Conservation (phyloP, 2,797 vertebrate species). For the Clarias platycephalus region DNA sequence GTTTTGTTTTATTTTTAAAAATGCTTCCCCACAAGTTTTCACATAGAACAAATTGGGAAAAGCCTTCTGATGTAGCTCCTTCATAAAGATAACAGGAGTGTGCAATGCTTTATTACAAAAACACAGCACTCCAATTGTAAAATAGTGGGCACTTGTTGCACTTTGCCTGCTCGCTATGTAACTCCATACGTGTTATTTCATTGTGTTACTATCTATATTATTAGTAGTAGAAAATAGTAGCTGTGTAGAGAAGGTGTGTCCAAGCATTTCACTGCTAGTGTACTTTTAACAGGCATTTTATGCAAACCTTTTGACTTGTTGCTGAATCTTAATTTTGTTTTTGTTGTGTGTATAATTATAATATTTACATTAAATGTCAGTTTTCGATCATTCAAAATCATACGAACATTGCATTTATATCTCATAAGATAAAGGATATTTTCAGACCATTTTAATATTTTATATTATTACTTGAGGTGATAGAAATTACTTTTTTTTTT, state of each 20-base stretch:
- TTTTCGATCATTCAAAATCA: background rate
- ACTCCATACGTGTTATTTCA: background rate
- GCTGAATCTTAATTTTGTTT: slow-evolving; percentile 1
- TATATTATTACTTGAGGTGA: background rate
- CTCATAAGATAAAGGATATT: background rate
- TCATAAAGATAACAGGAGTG: background rate
- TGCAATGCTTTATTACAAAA: background rate
- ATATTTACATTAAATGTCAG: slow-evolving; percentile 3
- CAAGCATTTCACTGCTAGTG: background rate
- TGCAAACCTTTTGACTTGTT: background rate
- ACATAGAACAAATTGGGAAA: background rate
- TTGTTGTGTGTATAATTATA: slow-evolving; percentile 1
- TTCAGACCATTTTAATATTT: slow-evolving; percentile 22
- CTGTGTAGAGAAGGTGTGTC: background rate
- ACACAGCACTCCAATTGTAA: background rate
- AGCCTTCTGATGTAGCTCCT: background rate
- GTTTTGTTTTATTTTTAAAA: background rate
- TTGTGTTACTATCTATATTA: background rate
- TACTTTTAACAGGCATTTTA: background rate
- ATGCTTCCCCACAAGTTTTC: background rate
- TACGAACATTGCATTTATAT: slow-evolving; percentile 20
- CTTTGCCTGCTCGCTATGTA: background rate
- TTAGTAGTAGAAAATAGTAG: background rate
- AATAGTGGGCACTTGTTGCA: background rate
- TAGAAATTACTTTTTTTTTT: background rate